Base-by-base conservation (phyloP, 2,797 vertebrate genomes). In the Melanotaenia trifasciata region DNA sequence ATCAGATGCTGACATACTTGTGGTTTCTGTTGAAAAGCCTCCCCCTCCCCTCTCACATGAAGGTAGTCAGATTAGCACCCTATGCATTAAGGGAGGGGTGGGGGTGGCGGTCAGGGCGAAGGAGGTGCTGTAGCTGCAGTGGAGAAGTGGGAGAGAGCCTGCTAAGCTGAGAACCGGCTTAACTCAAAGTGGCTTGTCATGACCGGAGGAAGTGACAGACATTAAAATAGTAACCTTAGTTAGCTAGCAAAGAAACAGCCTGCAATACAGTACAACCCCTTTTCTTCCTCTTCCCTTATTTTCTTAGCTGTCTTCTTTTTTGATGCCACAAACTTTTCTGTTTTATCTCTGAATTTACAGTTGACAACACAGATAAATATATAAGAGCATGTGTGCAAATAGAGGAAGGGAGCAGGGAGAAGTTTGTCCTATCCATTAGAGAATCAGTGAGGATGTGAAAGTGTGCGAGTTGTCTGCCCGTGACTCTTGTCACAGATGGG, bases 121-220 rank as follows among this genome's bases (percentile, higher is more conserved):
- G 66, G 84, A 71, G 76, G 69, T 72, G 67, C 74, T 73, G 53
- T 65, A 77, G 72, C 80, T 72, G 71, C 73, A 79, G 66, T 70
- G 74, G 76, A 89, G 90, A 85, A 86, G 86, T 88, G 82, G 63
- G 72, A 87, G 84, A 86, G 79, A 84, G 85, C 70, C 78, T 76
- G 84, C 87, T 92, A 93, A 94, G 88, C 91, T 92, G 85, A 90
- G 91, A 90, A 91, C 89, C 80, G 70, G 90, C 88, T 94, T 93
- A 93, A 90, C 86, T 79, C 83, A 93, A 93, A 93, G 92, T 91
- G 91, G 92, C 91, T 93, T 91, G 92, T 93, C 93, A 94, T 93
- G 91, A 91, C 90, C 88, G 87, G 90, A 93, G 92, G 93, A 93
- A 94, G 91, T 94, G 90, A 89, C 93, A 92, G 84, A 87, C 82